Percentiles rank a stretch among this genome's conserved stretches.
These are phyloP conservation scores for Dryadula phaetusa DNA, from an alignment of 2,888 invertebrate species.

Conservation along the genomic window DNA sequence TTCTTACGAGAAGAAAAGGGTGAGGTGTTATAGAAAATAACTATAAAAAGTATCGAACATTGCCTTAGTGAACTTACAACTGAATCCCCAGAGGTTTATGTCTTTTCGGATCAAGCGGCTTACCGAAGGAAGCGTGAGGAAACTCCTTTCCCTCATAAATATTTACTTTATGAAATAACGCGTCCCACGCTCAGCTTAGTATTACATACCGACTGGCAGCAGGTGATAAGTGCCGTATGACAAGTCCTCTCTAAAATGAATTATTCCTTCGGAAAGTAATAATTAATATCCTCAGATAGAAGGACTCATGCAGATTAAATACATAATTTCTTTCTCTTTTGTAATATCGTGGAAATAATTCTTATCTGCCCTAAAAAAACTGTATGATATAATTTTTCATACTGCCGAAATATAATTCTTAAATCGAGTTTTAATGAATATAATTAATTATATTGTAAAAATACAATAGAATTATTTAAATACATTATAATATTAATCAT, in stretches of 20 bases:
- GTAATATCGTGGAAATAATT: neutral
- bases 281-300: slow-evolving; percentile 18
- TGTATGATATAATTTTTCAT: neutral
- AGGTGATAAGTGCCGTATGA: slow-evolving; percentile 75
- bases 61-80: slow-evolving; percentile 79
- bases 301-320: slow-evolving; percentile 11
- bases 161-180: slow-evolving; percentile 84
- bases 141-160: slow-evolving; percentile 81
- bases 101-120: slow-evolving; percentile 82
- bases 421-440: no score
- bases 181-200: slow-evolving; percentile 69
- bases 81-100: slow-evolving; percentile 81
- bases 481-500: no score
- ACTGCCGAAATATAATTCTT: no score
- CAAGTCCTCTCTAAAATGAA: slow-evolving; percentile 45
- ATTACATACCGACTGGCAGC: slow-evolving; percentile 66
- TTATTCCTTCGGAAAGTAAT: slow-evolving; percentile 17
- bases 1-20: slow-evolving; percentile 22
- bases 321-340: slow-evolving; percentile 6
- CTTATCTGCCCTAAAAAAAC: neutral
- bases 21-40: slow-evolving; percentile 51
- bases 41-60: slow-evolving; percentile 62
- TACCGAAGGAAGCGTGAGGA: slow-evolving; percentile 73
- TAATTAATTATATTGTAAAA: no score
- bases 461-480: no score